Evolutionary conservation across 2,113 vertebrate genomes (phyloP).

Genomic region (Neomonachus schauinslandi): DNA sequence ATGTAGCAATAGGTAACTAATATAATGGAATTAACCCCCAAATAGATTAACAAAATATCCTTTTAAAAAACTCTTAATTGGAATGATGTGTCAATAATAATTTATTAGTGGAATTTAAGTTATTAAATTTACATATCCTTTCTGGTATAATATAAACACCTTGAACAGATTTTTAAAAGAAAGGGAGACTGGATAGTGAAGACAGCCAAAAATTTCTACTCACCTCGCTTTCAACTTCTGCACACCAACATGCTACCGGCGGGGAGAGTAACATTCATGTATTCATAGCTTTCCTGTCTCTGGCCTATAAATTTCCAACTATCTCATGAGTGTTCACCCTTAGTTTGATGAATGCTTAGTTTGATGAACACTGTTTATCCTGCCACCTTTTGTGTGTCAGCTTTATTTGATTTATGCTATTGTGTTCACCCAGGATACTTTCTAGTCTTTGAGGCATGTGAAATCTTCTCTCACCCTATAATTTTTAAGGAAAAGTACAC

Average conservation of each 20-base stretch:
- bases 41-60: not conserved
- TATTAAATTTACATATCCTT: conserved; percentile 18
- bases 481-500: not conserved
- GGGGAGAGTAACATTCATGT: not conserved
- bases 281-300: not conserved
- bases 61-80: not conserved
- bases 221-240: not conserved
- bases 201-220: not conserved
- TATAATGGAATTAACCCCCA: not conserved
- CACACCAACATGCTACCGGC: fast-evolving
- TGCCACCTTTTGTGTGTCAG: not conserved
- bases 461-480: not conserved
- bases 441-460: not conserved
- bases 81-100: not conserved
- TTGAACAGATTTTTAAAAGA: not conserved
- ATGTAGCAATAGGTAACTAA: not conserved
- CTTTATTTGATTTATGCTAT: not conserved
- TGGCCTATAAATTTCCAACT: not conserved
- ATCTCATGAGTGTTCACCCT: not conserved
- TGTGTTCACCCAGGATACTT: not conserved
- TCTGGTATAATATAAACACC: not conserved
- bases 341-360: not conserved
- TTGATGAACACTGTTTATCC: not conserved
- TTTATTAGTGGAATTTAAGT: conserved; percentile 39
- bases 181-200: not conserved